These are phyloP conservation scores for Meriones unguiculatus DNA, from an alignment of 2,113 vertebrate genomes.

Conservation along the genomic window DNA sequence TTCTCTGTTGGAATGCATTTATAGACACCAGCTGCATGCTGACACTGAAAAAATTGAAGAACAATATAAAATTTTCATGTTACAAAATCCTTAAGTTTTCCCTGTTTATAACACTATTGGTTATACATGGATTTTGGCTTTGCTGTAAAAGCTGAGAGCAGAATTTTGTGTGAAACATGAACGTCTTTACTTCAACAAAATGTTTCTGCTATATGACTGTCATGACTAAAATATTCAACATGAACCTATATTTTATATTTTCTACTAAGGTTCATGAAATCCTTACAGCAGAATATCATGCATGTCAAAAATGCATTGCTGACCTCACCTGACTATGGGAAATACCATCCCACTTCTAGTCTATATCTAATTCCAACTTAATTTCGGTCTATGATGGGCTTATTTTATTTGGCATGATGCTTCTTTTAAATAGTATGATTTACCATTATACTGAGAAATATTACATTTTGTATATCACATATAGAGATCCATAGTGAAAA, in stretches of 20 bases:
- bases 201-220: background rate
- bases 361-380: background rate
- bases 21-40: background rate
- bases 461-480: no score
- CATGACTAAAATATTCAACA: slow-evolving; percentile 23
- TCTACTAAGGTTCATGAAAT: background rate
- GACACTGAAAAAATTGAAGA: background rate
- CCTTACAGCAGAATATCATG: background rate
- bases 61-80: background rate
- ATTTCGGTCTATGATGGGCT: background rate
- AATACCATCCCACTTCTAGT: background rate
- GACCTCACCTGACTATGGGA: background rate
- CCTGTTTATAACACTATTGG: background rate
- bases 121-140: background rate
- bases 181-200: background rate
- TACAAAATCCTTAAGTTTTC: background rate
- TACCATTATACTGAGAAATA: background rate
- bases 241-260: background rate
- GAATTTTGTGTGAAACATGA: background rate
- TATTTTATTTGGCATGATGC: background rate
- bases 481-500: background rate
- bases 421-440: background rate
- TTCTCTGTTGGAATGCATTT: background rate
- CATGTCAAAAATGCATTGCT: background rate
- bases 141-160: background rate